Base-by-base conservation (phyloP, 2,888 invertebrate genomes). In the Abscondita cerata region DNA sequence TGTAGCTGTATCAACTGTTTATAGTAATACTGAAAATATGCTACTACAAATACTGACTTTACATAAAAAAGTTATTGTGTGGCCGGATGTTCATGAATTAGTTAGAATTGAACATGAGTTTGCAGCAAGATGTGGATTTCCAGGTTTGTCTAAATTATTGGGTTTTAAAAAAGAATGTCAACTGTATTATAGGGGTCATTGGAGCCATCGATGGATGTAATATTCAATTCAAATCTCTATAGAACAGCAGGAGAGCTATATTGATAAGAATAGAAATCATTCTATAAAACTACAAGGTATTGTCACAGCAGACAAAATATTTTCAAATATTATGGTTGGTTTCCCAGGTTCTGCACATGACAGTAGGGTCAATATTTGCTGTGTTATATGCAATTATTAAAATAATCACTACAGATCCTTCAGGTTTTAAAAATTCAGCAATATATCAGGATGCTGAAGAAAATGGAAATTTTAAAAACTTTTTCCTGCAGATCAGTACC, bases 211-310 rank as follows among this genome's bases (percentile, higher is more conserved):
- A 41, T 16, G 41, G 12, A 3, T 41, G 41, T 41, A 41, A 41
- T 16, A 41, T 41, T 15, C 41, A 11, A 41, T 41, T 41, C 16
- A 41, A 41, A 41, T 15, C 41, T 15, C 41, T 41, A 15, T 41
- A 16, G 41, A 13, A 16, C 41, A 41, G 13, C 41, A 41, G 16
- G 41, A 41, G 2, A 41, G 41, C 41, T 41, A 41, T 16, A 41
- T 41, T 41, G 41, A 41, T 41, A 41, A 2, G 16, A 41, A 41
- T 6, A 15, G 13, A 41, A 13, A 41, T 13, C 41, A 41, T 41
- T 41, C 41, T 16, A 41, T 41, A 41, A 41, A 41, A 16, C 41
- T 41, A 16, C 41, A 41, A 16, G 41, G n/a, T n/a, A n/a, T n/a
- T n/a, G n/a, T n/a, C n/a, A n/a, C n/a, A n/a, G n/a, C n/a, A n/a